These are phyloP conservation scores for Balaeniceps rex DNA, from an alignment of 2,113 vertebrate genomes.

Conservation along the genomic window DNA sequence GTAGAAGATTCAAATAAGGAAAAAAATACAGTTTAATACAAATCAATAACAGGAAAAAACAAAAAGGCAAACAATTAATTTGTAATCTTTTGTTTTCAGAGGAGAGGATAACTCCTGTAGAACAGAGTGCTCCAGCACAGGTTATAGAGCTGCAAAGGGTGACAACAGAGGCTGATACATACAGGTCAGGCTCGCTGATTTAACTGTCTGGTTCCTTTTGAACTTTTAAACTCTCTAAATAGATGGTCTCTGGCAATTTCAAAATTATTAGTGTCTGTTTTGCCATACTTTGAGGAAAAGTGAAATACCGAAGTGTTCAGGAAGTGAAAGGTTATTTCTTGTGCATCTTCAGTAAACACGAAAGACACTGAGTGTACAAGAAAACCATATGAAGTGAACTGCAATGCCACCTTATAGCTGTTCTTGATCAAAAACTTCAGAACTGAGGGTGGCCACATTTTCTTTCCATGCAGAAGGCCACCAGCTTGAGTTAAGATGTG, in stretches of 20 bases:
- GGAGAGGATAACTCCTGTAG: background rate
- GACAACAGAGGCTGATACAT: background rate
- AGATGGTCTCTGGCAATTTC: background rate
- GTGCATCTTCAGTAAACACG: background rate
- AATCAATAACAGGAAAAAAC: background rate
- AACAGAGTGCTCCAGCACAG: background rate
- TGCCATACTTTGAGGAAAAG: background rate
- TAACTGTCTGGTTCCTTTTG: background rate
- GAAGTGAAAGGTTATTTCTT: constrained; percentile 49
- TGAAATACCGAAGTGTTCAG: background rate
- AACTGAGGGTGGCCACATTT: background rate
- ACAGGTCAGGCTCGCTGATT: background rate
- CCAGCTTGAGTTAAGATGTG: background rate
- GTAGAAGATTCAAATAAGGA: background rate
- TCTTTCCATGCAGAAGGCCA: background rate
- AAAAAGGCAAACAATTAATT: background rate
- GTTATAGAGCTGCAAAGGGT: background rate
- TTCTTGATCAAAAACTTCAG: background rate
- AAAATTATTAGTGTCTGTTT: background rate
- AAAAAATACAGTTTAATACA: background rate
- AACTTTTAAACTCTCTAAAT: constrained; percentile 46
- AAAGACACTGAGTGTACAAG: background rate
- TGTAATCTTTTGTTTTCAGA: background rate
- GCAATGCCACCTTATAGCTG: background rate
- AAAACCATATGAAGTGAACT: background rate